A percentile compares a stretch with the other conserved stretches of the same genome.
Evolutionary conservation across 2,113 vertebrate genomes (phyloP).

Genomic region (Pholis gunnellus): DNA sequence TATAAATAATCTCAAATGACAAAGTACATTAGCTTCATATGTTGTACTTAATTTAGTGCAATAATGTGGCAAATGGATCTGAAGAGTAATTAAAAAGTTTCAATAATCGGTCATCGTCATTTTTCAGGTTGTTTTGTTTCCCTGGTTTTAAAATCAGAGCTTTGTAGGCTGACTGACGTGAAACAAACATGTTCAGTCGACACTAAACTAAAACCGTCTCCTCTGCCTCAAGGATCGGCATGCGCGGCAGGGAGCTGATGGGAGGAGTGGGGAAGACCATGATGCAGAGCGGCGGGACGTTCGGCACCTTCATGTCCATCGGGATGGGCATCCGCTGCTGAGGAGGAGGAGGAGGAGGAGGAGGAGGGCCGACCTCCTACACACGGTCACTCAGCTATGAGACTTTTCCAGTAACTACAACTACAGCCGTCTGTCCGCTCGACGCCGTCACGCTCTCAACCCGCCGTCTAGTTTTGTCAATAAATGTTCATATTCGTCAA

Average conservation of each 20-base stretch:
- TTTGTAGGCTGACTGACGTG: too few species aligned
- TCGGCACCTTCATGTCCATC: slow-evolving; percentile 98
- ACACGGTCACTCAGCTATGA: slow-evolving; percentile 34
- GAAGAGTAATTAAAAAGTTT: too few species aligned
- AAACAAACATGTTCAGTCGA: too few species aligned
- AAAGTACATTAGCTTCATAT: too few species aligned
- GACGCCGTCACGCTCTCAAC: not conserved
- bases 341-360: slow-evolving; percentile 67
- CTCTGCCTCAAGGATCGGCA: slow-evolving; percentile 88
- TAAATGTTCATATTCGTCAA: slow-evolving; percentile 68
- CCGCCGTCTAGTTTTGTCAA: slow-evolving; percentile 60
- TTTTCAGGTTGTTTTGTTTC: too few species aligned
- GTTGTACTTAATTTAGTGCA: too few species aligned
- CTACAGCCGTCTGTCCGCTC: slow-evolving; percentile 10
- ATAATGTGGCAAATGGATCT: too few species aligned
- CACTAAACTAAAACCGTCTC: not conserved
- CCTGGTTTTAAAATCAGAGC: too few species aligned
- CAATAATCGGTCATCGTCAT: too few species aligned
- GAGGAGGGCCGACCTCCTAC: not conserved
- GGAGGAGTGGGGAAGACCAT: slow-evolving; percentile 98
- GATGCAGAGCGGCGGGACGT: slow-evolving; percentile 98
- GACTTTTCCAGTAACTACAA: slow-evolving; percentile 51
- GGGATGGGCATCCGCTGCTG: slow-evolving; percentile 99
- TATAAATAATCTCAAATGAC: too few species aligned
- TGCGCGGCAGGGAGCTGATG: slow-evolving; percentile 98